Percentiles rank a stretch among this genome's conserved stretches.
Evolutionary conservation across 2,888 invertebrate species (phyloP).

Genomic region (Ommatoiulus sabulosus): DNA sequence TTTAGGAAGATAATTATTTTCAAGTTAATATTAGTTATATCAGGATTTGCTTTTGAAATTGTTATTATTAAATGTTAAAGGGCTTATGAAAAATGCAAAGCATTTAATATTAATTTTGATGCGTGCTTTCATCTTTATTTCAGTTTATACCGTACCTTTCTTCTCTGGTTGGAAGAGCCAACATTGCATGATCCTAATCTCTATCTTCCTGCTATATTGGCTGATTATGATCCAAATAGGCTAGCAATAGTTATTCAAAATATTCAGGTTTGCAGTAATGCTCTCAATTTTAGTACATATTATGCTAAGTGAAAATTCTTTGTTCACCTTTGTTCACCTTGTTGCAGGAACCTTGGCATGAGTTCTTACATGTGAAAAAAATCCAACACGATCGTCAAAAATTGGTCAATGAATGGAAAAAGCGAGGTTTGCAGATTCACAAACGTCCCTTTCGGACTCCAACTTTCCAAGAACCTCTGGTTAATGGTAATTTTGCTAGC

Average conservation of each 20-base stretch:
- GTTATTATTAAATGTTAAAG: too few relatives aligned
- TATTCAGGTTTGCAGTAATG: constrained; percentile 20
- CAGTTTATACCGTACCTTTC: constrained; percentile 75
- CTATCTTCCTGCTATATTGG: constrained; percentile 77
- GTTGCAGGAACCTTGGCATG: constrained; percentile 55
- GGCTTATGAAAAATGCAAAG: not conserved
- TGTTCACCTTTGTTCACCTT: not conserved
- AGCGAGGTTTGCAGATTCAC: constrained; percentile 12
- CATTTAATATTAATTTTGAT: not conserved
- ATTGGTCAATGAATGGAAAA: constrained; percentile 59
- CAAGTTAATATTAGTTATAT: too few relatives aligned
- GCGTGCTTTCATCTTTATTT: constrained; percentile 53
- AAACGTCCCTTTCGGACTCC: constrained; percentile 23
- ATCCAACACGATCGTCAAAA: not conserved
- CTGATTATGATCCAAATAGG: constrained; percentile 78
- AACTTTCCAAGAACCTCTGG: not conserved
- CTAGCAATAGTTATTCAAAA: constrained; percentile 65
- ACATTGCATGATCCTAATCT: constrained; percentile 77
- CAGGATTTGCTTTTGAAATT: too few relatives aligned
- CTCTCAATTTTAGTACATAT: not conserved
- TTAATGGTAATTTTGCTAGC: constrained; percentile 14
- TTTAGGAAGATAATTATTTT: too few relatives aligned
- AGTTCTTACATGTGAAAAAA: constrained; percentile 49
- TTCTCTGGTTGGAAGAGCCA: constrained; percentile 83
- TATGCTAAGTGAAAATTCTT: not conserved